phyloP scores from a whole-genome alignment of 2,113 vertebrate genomes.

The Clinocottus analis region DNA sequence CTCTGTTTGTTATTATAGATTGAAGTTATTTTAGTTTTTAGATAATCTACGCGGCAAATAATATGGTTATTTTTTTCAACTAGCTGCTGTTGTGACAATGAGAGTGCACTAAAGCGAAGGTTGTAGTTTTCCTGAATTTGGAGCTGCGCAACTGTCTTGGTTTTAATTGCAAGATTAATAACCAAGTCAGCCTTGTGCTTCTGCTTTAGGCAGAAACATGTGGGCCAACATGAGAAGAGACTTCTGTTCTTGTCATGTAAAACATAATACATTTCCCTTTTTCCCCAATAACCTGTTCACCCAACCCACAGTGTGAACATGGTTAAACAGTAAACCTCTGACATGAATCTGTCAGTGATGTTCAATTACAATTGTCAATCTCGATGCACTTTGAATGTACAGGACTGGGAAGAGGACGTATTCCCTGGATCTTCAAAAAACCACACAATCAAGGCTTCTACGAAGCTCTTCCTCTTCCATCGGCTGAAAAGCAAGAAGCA shows the following conservation, averaged over 20 bases:
- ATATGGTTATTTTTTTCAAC: background rate
- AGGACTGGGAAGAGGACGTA: constrained; percentile 88
- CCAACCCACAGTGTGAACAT: no score
- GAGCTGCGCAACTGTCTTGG: background rate
- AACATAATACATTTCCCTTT: background rate
- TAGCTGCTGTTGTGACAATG: background rate
- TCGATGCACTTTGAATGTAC: constrained; percentile 33
- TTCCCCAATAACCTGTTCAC: background rate
- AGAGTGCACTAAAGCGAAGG: background rate
- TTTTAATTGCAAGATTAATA: background rate
- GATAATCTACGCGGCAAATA: background rate
- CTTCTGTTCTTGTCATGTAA: background rate
- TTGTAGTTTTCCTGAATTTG: background rate
- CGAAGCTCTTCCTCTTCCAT: constrained; percentile 93
- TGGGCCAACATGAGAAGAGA: background rate
- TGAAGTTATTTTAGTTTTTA: background rate
- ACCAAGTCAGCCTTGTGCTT: background rate
- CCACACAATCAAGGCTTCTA: constrained; percentile 88
- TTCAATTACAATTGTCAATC: background rate
- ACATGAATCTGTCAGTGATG: background rate
- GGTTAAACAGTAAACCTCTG: background rate
- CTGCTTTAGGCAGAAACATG: background rate
- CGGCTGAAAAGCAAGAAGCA: constrained; percentile 89
- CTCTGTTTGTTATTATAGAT: background rate
- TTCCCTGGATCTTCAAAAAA: constrained; percentile 89